A percentile compares a stretch with the other conserved stretches of the same genome.
Conservation (phyloP, 1,140 invertebrate species). For the Pararge aegeria region DNA sequence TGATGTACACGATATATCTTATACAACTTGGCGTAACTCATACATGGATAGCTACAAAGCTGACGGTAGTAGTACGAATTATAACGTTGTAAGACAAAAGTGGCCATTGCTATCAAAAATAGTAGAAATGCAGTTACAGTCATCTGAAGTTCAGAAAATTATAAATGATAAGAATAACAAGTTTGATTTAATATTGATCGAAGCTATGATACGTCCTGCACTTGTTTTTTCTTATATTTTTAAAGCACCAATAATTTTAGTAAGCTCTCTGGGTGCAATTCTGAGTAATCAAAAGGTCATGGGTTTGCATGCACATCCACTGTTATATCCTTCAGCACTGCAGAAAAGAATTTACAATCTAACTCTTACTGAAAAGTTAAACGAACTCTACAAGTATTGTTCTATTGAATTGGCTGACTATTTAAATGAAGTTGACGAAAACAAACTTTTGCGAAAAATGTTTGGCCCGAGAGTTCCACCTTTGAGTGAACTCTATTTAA, state of each 20-base stretch:
- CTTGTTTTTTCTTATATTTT: slow-evolving; percentile 57
- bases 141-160: slow-evolving; percentile 43
- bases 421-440: neutral
- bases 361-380: slow-evolving; percentile 44
- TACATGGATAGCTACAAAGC: slow-evolving; percentile 13
- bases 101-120: slow-evolving; percentile 9
- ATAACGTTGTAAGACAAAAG: slow-evolving; percentile 12
- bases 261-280: slow-evolving; percentile 46
- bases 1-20: slow-evolving; percentile 45
- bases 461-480: slow-evolving; percentile 58
- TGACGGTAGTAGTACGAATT: slow-evolving; percentile 11
- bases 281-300: slow-evolving; percentile 35
- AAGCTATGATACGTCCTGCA: slow-evolving; percentile 36
- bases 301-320: slow-evolving; percentile 67
- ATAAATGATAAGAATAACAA: slow-evolving; percentile 39
- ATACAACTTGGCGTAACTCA: slow-evolving; percentile 26
- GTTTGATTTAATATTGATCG: slow-evolving; percentile 58
- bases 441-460: slow-evolving; percentile 33
- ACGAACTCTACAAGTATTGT: slow-evolving; percentile 17
- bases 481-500: slow-evolving; percentile 28
- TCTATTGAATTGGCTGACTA: slow-evolving; percentile 5
- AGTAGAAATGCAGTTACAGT: slow-evolving; percentile 39
- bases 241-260: slow-evolving; percentile 52
- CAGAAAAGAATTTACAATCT: slow-evolving; percentile 39
- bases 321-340: slow-evolving; percentile 64